phyloP scores from a whole-genome alignment of 2,888 invertebrate species.

The Ectobius pallidus region DNA sequence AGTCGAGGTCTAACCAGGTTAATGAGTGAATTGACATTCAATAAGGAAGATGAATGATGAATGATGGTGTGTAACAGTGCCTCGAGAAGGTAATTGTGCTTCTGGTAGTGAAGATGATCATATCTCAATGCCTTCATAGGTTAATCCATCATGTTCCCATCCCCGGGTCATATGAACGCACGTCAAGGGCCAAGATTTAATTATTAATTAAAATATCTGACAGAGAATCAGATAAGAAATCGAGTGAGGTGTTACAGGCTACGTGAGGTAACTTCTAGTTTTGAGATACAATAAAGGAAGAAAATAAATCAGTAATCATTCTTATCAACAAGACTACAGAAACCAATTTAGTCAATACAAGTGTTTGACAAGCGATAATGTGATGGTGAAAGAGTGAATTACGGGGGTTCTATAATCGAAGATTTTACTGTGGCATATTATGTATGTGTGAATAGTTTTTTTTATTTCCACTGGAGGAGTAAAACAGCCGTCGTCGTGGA shows the following conservation, averaged over 20 bases:
- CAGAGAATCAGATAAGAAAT: not conserved
- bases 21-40: not conserved
- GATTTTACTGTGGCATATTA: not conserved
- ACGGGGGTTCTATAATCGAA: not conserved
- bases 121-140: not conserved
- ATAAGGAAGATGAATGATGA: not conserved
- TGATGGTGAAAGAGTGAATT: not conserved
- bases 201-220: conserved; percentile 16
- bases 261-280: not conserved
- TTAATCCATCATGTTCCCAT: not conserved
- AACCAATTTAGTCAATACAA: not conserved
- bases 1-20: not conserved
- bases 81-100: not conserved
- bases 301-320: not conserved
- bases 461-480: not conserved
- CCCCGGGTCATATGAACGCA: not conserved
- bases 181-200: not conserved
- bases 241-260: not conserved
- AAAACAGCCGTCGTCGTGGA: not conserved
- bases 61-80: conserved; percentile 3
- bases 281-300: not conserved
- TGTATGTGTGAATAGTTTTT: too few relatives aligned
- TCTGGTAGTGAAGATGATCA: not conserved
- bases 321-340: not conserved
- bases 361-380: not conserved